Evolutionary conservation across 2,113 vertebrate species (phyloP).

Genomic region (Proterorhinus semilunaris): DNA sequence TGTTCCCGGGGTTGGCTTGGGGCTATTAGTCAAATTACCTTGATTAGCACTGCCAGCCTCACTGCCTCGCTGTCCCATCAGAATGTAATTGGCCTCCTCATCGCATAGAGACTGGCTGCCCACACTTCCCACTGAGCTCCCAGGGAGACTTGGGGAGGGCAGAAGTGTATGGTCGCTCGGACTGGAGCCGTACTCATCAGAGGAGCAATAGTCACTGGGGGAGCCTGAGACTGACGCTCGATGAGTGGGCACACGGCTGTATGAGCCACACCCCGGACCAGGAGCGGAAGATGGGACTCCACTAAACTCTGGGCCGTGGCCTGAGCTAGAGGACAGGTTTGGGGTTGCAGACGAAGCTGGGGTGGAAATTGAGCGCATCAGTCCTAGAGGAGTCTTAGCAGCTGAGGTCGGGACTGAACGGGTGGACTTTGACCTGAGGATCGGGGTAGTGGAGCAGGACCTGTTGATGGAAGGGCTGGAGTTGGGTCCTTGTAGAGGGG

Average conservation of each 20-base stretch:
- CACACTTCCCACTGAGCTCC: conserved; percentile 61
- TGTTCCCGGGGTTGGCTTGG: conserved; percentile 52
- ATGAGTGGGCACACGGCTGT: conserved; percentile 60
- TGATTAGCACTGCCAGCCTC: conserved; percentile 33
- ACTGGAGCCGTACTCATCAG: conserved; percentile 82
- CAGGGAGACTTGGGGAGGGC: conserved; percentile 57
- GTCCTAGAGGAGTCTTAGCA: conserved; percentile 69
- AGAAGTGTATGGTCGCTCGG: conserved; percentile 70
- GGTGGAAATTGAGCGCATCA: conserved; percentile 77
- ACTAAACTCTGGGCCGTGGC: conserved; percentile 72
- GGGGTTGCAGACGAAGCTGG: conserved; percentile 64
- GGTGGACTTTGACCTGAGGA: conserved; percentile 74
- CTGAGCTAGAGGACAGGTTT: conserved; percentile 69
- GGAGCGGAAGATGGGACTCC: conserved; percentile 31
- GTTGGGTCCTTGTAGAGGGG: conserved; percentile 31
- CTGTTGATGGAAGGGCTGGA: conserved; percentile 75
- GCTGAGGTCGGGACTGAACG: conserved; percentile 57
- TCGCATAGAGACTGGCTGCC: conserved; percentile 61
- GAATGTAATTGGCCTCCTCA: conserved; percentile 76
- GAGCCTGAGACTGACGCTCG: conserved; percentile 74
- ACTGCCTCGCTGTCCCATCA: conserved; percentile 70
- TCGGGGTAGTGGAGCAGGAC: conserved; percentile 74
- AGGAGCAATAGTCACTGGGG: conserved; percentile 80
- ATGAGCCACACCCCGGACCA: conserved; percentile 53
- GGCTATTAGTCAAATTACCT: conserved; percentile 39